Percentiles rank a stretch among this genome's conserved stretches.
These are phyloP conservation scores for Leucoraja erinaceus DNA, from an alignment of 2,113 vertebrate genomes.

Conservation along the genomic window DNA sequence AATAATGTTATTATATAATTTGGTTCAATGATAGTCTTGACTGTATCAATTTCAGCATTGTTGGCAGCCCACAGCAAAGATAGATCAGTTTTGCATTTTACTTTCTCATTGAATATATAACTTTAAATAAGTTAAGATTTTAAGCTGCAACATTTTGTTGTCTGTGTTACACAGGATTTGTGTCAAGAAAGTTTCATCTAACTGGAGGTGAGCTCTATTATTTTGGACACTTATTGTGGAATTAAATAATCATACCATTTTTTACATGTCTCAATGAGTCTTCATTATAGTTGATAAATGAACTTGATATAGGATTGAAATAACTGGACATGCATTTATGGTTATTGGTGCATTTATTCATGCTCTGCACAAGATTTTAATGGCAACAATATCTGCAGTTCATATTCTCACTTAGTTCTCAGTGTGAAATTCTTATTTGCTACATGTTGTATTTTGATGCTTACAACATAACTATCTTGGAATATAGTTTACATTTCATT, in stretches of 20 bases:
- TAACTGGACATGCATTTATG: neutral
- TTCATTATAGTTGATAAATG: constrained; percentile 4
- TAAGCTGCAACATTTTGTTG: neutral
- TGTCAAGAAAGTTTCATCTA: neutral
- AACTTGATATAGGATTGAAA: neutral
- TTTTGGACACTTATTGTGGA: neutral
- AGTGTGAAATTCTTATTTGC: neutral
- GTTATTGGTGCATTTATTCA: neutral
- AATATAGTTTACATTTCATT: no score
- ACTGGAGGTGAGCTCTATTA: neutral
- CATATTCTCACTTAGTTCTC: neutral
- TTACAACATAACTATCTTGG: neutral
- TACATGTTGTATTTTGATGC: neutral
- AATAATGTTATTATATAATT: neutral
- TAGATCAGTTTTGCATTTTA: neutral
- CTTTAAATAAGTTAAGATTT: neutral
- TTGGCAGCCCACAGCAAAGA: neutral
- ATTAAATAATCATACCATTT: neutral
- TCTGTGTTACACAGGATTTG: neutral
- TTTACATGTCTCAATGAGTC: neutral
- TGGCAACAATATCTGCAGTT: neutral
- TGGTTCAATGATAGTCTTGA: neutral
- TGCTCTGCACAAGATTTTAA: no score
- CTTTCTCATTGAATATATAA: neutral
- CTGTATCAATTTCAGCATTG: neutral